phyloP scores from a whole-genome alignment of 2,113 vertebrate species.

The Numenius arquata region DNA sequence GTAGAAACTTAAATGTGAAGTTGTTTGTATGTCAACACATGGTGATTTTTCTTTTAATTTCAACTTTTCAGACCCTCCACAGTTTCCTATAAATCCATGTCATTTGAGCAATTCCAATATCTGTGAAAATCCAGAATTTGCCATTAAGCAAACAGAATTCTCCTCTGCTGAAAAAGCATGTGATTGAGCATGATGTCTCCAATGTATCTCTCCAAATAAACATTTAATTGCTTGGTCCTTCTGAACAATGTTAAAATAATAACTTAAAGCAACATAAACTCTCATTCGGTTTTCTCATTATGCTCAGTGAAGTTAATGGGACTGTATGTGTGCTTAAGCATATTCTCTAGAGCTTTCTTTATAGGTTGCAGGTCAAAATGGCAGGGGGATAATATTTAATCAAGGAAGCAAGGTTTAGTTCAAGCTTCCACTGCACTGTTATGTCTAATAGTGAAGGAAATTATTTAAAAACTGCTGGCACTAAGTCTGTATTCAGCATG shows the following conservation, averaged over 20 bases:
- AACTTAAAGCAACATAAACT: neutral
- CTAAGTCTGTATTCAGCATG: neutral
- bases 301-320: neutral
- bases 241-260: neutral
- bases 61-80: neutral
- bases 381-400: slow-evolving; percentile 29
- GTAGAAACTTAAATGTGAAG: neutral
- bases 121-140: neutral
- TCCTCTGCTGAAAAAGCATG: neutral
- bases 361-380: neutral
- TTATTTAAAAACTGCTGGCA: slow-evolving; percentile 34
- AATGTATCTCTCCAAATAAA: neutral
- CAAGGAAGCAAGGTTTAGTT: slow-evolving; percentile 8
- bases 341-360: slow-evolving; percentile 12
- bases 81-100: neutral
- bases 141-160: neutral
- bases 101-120: neutral
- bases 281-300: slow-evolving; percentile 21
- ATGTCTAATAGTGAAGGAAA: slow-evolving; percentile 42
- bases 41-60: neutral
- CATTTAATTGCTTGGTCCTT: neutral
- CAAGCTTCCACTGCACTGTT: neutral
- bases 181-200: neutral
- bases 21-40: neutral
- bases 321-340: neutral